Evolutionary conservation across 2,888 invertebrate genomes (phyloP).

Genomic region (Hemistola chrysoprasaria): DNA sequence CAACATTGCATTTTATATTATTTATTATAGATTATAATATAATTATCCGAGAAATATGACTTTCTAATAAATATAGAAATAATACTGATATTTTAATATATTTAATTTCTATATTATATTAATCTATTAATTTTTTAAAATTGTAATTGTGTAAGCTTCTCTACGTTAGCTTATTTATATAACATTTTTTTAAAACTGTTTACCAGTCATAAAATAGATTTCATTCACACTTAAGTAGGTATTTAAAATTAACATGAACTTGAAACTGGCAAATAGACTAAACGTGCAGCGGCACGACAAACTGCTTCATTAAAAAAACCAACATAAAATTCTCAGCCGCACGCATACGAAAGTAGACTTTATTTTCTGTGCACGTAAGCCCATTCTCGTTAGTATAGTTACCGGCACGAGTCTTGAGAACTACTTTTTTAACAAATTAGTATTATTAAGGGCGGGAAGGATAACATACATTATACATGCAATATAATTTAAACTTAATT

Average conservation of each 20-base stretch:
- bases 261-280: neutral
- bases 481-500: too few relatives aligned
- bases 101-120: too few relatives aligned
- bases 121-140: too few relatives aligned
- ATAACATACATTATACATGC: too few relatives aligned
- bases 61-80: slow-evolving; percentile 15
- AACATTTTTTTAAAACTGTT: too few relatives aligned
- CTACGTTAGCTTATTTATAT: too few relatives aligned
- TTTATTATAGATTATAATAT: neutral
- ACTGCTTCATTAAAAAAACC: neutral
- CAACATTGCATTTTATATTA: slow-evolving; percentile 29
- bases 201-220: too few relatives aligned
- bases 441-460: too few relatives aligned
- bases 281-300: neutral
- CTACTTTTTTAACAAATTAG: too few relatives aligned
- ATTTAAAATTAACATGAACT: too few relatives aligned
- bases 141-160: too few relatives aligned
- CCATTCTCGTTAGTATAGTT: slow-evolving; percentile 12
- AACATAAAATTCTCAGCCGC: slow-evolving; percentile 12
- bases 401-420: neutral
- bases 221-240: too few relatives aligned
- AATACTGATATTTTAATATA: slow-evolving; percentile 22
- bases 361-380: slow-evolving; percentile 7
- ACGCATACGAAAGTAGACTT: slow-evolving; percentile 3
- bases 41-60: slow-evolving; percentile 13